Evolutionary conservation across 2,888 invertebrate genomes (phyloP).

Genomic region (Zhengitettix transpicula): DNA sequence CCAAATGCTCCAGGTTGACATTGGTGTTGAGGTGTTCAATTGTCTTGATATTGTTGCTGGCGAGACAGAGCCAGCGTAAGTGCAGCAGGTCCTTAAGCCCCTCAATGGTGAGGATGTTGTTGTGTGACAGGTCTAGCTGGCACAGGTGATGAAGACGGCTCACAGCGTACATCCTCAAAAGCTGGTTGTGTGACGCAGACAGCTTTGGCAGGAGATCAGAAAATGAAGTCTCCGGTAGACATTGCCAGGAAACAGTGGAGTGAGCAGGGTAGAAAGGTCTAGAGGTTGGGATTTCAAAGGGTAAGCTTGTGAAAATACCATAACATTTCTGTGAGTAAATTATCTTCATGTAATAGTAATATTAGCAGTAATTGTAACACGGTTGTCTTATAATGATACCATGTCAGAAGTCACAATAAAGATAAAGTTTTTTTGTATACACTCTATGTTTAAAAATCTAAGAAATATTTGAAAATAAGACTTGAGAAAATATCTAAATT

Average conservation of each 20-base stretch:
- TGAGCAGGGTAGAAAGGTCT: too few relatives aligned
- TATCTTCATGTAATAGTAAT: too few relatives aligned
- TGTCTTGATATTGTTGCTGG: constrained; percentile 84
- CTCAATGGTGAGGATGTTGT: constrained; percentile 77
- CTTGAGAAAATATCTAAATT: not conserved
- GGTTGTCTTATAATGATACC: too few relatives aligned
- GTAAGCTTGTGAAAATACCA: too few relatives aligned
- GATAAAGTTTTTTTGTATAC: too few relatives aligned
- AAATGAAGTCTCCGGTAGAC: too few relatives aligned
- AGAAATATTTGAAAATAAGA: constrained; percentile 1
- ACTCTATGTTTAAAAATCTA: constrained; percentile 4
- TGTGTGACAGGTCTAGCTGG: constrained; percentile 68
- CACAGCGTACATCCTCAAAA: constrained; percentile 76
- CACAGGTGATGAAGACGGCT: constrained; percentile 63
- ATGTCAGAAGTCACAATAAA: too few relatives aligned
- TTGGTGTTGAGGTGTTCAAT: constrained; percentile 78
- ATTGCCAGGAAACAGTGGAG: too few relatives aligned
- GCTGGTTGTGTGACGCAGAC: constrained; percentile 68
- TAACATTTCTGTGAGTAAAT: too few relatives aligned
- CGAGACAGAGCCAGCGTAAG: constrained; percentile 64
- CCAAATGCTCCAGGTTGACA: constrained; percentile 62
- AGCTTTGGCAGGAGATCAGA: constrained; percentile 37
- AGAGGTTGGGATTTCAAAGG: too few relatives aligned
- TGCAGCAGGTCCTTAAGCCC: constrained; percentile 71
- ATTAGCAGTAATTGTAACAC: too few relatives aligned